Evolutionary conservation across 2,797 vertebrate genomes (phyloP), one percentile per base, ranked within the genome.

Genomic region (Linurgus olivaceus): DNA sequence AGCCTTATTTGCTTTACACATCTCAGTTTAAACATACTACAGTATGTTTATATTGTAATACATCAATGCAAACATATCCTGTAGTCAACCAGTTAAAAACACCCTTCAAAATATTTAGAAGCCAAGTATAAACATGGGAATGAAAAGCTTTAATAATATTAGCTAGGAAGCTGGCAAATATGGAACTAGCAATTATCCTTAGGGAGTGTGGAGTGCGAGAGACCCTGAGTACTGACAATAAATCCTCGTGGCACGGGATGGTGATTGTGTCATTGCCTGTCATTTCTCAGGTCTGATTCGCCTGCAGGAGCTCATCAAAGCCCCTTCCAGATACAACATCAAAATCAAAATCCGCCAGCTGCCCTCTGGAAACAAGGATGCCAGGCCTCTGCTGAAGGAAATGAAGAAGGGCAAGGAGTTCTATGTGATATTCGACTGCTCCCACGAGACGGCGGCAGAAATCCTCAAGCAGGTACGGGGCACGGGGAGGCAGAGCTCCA

Each of bases 371-470:
- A 99, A 98, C 96, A 99, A 99, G 98, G 99, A 99, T 6, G 99
- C 99, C 50, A 98, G 99, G 82, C 99, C 99, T 35, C 98, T 99
- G 76, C 97, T 99, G 90, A 99, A 99, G 95, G 99, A 99, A 96
- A 99, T 99, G 99, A 99, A 99, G 98, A 99, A 99, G 96, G 98
- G 98, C 86, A 99, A 99, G 93, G 99, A 99, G 97, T 99, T 99
- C 97, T 99, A 98, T 0, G 99, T 99, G 94, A 99, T 99, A 96
- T 99, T 99, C 79, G 99, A 99, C 93, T 99, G 99, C 97, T 98
- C 99, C 3, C 99, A 99, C 57, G 98, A 98, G 96, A 99, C 99
- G 0, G 99, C 99, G 2, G 99, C 99, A 8, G 98, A 99, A 65
- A 98, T 99, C 75, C 98, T 99, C 76, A 99, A 99, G 95, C 99